A percentile compares a stretch with the other conserved stretches of the same genome.
These are phyloP conservation scores for Acronicta psi DNA, from an alignment of 2,888 invertebrate genomes.

Conservation along the genomic window DNA sequence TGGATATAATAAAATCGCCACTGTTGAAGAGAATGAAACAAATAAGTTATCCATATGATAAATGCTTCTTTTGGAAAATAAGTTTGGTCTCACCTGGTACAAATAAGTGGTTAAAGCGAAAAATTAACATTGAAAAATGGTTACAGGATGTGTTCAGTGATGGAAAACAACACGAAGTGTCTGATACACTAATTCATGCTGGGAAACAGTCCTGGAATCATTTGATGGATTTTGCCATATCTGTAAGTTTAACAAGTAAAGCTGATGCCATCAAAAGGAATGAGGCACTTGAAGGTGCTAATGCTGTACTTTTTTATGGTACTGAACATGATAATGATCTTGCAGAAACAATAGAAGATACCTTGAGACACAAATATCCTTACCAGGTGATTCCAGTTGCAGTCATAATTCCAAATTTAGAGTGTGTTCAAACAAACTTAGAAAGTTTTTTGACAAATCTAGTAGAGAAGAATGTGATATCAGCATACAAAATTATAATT, in stretches of 20 bases:
- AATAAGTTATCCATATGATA: constrained; percentile 80
- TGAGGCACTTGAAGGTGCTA: constrained; percentile 82
- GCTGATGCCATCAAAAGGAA: constrained; percentile 57
- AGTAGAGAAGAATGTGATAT: constrained; percentile 71
- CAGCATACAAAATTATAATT: constrained; percentile 75
- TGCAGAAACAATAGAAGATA: constrained; percentile 68
- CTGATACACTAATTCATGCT: constrained; percentile 76
- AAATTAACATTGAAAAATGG: constrained; percentile 84
- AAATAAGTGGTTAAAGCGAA: constrained; percentile 77
- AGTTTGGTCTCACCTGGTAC: constrained; percentile 88
- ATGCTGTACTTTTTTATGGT: constrained; percentile 78
- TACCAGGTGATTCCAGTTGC: constrained; percentile 82
- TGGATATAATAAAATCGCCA: constrained; percentile 83
- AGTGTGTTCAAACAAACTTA: constrained; percentile 60
- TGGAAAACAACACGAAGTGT: constrained; percentile 71
- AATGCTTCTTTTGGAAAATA: constrained; percentile 90
- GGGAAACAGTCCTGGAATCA: constrained; percentile 84
- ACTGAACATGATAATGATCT: constrained; percentile 70
- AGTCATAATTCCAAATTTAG: constrained; percentile 71
- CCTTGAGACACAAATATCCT: constrained; percentile 74
- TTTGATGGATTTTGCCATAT: constrained; percentile 84
- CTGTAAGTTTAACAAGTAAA: constrained; percentile 74
- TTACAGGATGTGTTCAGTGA: constrained; percentile 83
- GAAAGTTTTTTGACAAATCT: constrained; percentile 66
- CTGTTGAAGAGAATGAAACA: constrained; percentile 84